Evolutionary conservation across 2,888 invertebrate species (phyloP), one percentile per base, ranked within the genome.

Genomic region (Salpingus planirostris): DNA sequence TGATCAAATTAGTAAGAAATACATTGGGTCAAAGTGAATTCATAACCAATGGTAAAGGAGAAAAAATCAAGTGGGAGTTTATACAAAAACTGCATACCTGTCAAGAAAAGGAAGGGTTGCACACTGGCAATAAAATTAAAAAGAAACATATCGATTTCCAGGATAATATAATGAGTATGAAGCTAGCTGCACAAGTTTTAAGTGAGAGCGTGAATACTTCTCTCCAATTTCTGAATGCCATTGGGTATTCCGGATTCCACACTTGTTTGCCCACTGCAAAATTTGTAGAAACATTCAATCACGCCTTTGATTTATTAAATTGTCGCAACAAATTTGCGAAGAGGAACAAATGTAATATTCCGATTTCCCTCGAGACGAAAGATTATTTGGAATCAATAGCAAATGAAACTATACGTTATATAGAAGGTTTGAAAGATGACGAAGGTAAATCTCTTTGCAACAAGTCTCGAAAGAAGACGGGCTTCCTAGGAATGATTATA

Each of bases 1-100:
- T 27, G 23, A 3, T 36, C 8, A 39, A 39, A 18, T 15, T 38
- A 11, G 24, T 37, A 3, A 14, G 29, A 24, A 39, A 39, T 22
- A 29, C 28, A n/a, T 15, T 31, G 11, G 31, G 31, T 5, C 13
- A 31, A 10, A 33, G 31, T 13, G 23, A 11, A 13, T 18, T 25
- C 7, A 6, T 18, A 21, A 30, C 2, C 12, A 6, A 27, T 13
- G 6, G 5, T n/a, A 7, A 12, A 4, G 5, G n/a, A 11, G 8
- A 12, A 18, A 18, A 7, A 7, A 18, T 18, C 8, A 8, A 18
- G 6, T 18, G 18, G 18, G 8, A 18, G 6, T 18, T 18, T 18
- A 18, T 18, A 18, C 6, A 18, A 18, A 8, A 18, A 18, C 18
- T 18, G 18, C 6, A 18, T 7, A 18, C 11, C 8, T 12, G 11